Conservation (phyloP, 2,113 vertebrate genomes). For the Taxidea taxus region DNA sequence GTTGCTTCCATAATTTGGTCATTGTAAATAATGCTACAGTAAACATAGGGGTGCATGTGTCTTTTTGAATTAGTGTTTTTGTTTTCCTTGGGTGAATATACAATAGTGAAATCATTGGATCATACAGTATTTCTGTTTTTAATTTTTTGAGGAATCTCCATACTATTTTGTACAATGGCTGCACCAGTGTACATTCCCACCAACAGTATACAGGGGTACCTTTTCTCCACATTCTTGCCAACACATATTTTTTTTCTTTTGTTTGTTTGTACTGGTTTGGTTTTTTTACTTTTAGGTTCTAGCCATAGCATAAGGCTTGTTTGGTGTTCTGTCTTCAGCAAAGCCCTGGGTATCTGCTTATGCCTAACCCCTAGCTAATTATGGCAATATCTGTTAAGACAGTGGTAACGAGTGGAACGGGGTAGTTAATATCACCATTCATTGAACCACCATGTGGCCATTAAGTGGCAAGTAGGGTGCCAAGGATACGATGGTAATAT, state of each 20-base stretch:
- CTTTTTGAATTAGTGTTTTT: not conserved
- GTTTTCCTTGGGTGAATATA: not conserved
- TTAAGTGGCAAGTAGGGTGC: not conserved
- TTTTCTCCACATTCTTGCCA: not conserved
- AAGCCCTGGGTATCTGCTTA: not conserved
- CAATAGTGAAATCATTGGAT: not conserved
- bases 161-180: not conserved
- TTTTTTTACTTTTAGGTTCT: not conserved
- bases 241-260: not conserved
- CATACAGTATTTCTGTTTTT: not conserved
- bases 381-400: not conserved
- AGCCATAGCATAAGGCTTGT: not conserved
- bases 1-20: not conserved
- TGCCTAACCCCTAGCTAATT: not conserved
- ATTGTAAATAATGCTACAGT: not conserved
- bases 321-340: not conserved
- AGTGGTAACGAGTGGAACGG: not conserved
- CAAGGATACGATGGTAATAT: not conserved
- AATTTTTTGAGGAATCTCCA: not conserved
- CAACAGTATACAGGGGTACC: not conserved
- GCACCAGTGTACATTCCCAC: not conserved
- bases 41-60: not conserved
- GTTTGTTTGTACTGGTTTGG: too few relatives aligned
- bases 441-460: not conserved
- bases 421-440: not conserved